phyloP scores from a whole-genome alignment of 2,797 vertebrate genomes.

The Poeciliopsis gracilis region DNA sequence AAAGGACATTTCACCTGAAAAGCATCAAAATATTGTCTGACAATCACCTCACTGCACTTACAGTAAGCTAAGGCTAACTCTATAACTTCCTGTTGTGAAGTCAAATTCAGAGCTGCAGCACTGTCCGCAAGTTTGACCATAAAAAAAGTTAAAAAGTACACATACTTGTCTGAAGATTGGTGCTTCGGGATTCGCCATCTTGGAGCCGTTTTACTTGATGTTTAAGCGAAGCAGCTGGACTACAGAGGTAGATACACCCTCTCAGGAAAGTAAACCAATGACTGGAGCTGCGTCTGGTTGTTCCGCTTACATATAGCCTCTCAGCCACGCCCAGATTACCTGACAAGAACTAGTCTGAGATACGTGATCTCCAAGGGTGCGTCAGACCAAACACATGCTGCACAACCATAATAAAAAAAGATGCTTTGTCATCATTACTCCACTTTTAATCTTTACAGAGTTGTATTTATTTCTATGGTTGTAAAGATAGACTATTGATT shows the following conservation, averaged over 20 bases:
- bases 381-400: neutral
- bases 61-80: constrained; percentile 22
- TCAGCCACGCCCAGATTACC: neutral
- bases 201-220: constrained; percentile 45
- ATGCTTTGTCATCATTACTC: neutral
- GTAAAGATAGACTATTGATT: neutral
- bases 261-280: constrained; percentile 7
- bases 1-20: neutral
- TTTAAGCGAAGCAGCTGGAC: constrained; percentile 9
- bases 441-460: neutral
- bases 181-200: constrained; percentile 46
- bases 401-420: neutral
- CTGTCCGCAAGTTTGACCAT: rapidly evolving
- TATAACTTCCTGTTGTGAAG: neutral
- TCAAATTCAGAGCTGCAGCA: neutral
- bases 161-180: constrained; percentile 78
- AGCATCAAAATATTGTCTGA: neutral
- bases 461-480: neutral
- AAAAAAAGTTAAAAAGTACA: neutral
- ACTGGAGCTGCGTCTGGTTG: constrained; percentile 30
- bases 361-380: neutral
- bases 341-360: neutral
- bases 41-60: neutral
- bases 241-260: neutral
- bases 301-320: neutral